Percentiles rank a stretch among this genome's conserved stretches.
phyloP scores from a whole-genome alignment of 2,113 vertebrate genomes.

The Epinephelus fuscoguttatus region DNA sequence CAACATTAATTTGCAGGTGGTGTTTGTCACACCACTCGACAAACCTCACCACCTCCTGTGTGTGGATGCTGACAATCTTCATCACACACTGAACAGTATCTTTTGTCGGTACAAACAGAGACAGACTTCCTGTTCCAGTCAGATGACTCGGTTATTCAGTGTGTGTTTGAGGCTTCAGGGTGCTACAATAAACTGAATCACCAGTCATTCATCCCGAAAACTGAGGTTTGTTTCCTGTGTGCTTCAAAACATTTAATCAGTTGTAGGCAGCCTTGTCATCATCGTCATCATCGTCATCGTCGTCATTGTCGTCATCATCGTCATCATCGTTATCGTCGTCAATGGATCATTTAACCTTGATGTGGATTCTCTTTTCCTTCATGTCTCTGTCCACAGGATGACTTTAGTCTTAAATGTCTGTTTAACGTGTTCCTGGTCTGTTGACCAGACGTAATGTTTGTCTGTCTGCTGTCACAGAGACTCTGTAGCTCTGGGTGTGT shows the following conservation, averaged over 20 bases:
- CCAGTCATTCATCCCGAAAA: too few relatives aligned
- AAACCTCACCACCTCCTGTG: too few relatives aligned
- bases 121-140: background rate
- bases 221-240: too few relatives aligned
- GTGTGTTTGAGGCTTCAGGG: background rate
- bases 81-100: background rate
- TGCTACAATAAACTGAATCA: background rate
- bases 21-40: too few relatives aligned
- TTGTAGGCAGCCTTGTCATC: background rate
- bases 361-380: background rate
- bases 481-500: conserved; percentile 3
- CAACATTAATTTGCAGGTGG: too few relatives aligned
- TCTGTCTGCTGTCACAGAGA: conserved; percentile 6
- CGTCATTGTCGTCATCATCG: too few relatives aligned
- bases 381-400: background rate
- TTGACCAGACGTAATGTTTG: background rate
- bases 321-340: too few relatives aligned
- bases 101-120: background rate
- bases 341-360: conserved; percentile 49
- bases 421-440: conserved; percentile 3
- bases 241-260: background rate
- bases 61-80: background rate
- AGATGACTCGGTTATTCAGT: background rate
- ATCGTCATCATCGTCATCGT: background rate
- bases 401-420: background rate